Conservation (phyloP, 1,140 invertebrate genomes). For the Lucilia sericata region DNA sequence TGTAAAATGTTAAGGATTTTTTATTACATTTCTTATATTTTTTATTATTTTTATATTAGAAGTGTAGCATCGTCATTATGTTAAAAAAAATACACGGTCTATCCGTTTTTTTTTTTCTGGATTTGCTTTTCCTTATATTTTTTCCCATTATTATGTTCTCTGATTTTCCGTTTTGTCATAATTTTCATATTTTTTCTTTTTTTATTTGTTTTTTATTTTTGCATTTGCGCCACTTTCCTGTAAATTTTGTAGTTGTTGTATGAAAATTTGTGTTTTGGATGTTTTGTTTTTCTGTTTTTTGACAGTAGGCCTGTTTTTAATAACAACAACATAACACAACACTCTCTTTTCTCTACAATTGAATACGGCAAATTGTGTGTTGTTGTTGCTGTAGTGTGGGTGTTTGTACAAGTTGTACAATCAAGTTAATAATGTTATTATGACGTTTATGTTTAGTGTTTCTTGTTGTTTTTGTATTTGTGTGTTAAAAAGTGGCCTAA, state of each 20-base stretch:
- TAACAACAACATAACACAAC: slow-evolving; percentile 24
- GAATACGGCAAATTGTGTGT: not conserved
- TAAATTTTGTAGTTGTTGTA: not conserved
- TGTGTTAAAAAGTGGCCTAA: not conserved
- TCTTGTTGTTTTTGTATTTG: not conserved
- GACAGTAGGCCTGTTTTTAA: not conserved
- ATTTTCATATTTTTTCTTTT: not conserved
- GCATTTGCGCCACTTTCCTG: slow-evolving; percentile 12
- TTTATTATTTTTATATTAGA: not conserved
- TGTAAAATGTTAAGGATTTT: not conserved
- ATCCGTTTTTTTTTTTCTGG: not conserved
- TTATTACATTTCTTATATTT: not conserved
- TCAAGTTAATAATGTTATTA: not conserved
- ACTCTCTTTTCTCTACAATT: not conserved
- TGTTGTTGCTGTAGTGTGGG: slow-evolving; percentile 2
- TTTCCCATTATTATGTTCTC: slow-evolving; percentile 13
- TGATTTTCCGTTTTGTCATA: slow-evolving; percentile 17
- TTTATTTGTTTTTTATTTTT: not conserved
- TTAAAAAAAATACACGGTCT: not conserved
- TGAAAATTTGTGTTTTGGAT: slow-evolving; percentile 15
- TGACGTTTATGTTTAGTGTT: not conserved
- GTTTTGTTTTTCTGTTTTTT: not conserved
- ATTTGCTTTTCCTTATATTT: not conserved
- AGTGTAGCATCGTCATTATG: not conserved
- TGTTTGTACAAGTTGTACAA: slow-evolving; percentile 14